Base-by-base conservation (phyloP, 2,797 vertebrate species). In the Alosa sapidissima region DNA sequence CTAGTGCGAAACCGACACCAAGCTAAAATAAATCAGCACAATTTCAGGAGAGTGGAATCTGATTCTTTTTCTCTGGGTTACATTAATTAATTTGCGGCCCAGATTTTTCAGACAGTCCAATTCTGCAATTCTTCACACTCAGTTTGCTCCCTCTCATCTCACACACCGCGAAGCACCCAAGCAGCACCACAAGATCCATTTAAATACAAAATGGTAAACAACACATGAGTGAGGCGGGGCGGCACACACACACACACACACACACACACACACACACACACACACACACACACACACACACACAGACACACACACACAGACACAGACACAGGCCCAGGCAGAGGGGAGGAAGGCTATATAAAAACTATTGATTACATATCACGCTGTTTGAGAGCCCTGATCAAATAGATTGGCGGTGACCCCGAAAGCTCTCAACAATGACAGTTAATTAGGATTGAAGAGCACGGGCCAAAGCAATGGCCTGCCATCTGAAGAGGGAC, bases 31-130 rank as follows among this genome's bases (percentile, higher is more conserved):
- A 87, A 86, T 85, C 82, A 89, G 88, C 84, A 82, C 62, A 84
- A 83, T 83, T 88, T 84, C 55, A 75, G 47, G 16, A 68, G 83
- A 85, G 55, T 88, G 84, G 86, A 86, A 87, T 87, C 83, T 90
- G 88, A 90, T 86, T 91, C 88, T 87, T 90, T 89, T 85, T 88
- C 58, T 86, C 85, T 62, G 82, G 75, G 13, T 75, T 75, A 75
- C 85, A 88, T 92, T 93, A 93, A 94, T 94, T 93, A 91, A 92
- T 93, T 92, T 87, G 86, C 83, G 87, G 87, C 54, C 51, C 14
- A 84, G 90, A 90, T 90, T 90, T 92, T 90, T 89, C 88, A 92
- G 91, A 93, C 89, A 88, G 90, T 75, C 86, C 90, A 88, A 89
- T 85, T 89, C 86, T 81, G 5, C 52, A 89, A 89, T 84, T 54